Evolutionary conservation across 2,888 invertebrate genomes (phyloP).

Genomic region (Drosophila yooni): DNA sequence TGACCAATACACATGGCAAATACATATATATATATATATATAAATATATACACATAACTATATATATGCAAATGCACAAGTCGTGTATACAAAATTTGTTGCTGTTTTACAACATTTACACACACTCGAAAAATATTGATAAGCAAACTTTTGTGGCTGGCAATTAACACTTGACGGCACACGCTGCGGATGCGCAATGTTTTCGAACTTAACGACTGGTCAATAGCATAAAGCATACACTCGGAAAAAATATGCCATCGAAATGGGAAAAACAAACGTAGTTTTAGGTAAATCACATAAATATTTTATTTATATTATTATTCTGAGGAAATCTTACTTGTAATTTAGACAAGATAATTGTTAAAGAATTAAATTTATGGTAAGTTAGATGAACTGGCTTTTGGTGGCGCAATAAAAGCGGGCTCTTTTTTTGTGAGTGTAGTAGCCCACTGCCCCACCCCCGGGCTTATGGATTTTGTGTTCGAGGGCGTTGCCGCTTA

Average conservation of each 20-base stretch:
- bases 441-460: neutral
- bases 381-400: neutral
- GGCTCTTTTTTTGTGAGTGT: neutral
- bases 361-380: neutral
- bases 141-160: constrained; percentile 67
- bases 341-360: neutral
- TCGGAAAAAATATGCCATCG: neutral
- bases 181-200: constrained; percentile 74
- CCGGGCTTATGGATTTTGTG: constrained; percentile 12
- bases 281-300: neutral
- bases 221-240: constrained; percentile 9
- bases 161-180: constrained; percentile 72
- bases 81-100: constrained; percentile 20
- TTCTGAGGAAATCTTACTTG: neutral
- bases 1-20: neutral
- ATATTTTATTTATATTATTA: neutral
- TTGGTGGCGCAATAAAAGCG: neutral
- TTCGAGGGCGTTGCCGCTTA: constrained; percentile 61
- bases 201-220: constrained; percentile 36
- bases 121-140: constrained; percentile 52
- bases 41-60: neutral
- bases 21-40: neutral
- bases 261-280: rapidly evolving
- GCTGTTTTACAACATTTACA: constrained; percentile 39
- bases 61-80: constrained; percentile 20